Percentiles rank a stretch among this genome's conserved stretches.
phyloP scores from a whole-genome alignment of 1,140 invertebrate genomes.

The Temnothorax longispinosus region DNA sequence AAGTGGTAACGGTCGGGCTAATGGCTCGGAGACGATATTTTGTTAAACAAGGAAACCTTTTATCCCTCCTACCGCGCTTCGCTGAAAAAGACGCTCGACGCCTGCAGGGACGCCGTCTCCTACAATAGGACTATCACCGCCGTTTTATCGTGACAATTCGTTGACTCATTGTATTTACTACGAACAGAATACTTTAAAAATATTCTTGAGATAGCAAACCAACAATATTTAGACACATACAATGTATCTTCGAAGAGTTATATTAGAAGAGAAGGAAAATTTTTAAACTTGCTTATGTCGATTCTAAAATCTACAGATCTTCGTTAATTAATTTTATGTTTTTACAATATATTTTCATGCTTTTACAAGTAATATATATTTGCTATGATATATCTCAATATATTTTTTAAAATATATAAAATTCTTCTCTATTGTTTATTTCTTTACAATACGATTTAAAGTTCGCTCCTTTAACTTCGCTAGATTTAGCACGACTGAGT shows the following conservation, averaged over 20 bases:
- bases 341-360: neutral
- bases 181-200: neutral
- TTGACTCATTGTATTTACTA: neutral
- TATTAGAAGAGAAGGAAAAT: neutral
- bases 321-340: neutral
- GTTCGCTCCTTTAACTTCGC: neutral
- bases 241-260: neutral
- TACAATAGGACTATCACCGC: neutral
- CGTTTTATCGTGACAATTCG: neutral
- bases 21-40: constrained; percentile 84
- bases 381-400: neutral
- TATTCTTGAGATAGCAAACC: neutral
- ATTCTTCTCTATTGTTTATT: neutral
- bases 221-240: neutral
- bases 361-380: neutral
- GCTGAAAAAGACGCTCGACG: constrained; percentile 59
- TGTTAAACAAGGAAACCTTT: constrained; percentile 86
- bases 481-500: neutral
- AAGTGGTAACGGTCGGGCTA: constrained; percentile 82
- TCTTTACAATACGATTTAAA: neutral
- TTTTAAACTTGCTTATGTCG: neutral
- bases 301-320: neutral
- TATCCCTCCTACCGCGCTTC: constrained; percentile 78
- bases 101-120: constrained; percentile 70
- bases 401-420: neutral